Evolutionary conservation across 2,113 vertebrate genomes (phyloP), one percentile per base, ranked within the genome.

Genomic region (Euleptes europaea): DNA sequence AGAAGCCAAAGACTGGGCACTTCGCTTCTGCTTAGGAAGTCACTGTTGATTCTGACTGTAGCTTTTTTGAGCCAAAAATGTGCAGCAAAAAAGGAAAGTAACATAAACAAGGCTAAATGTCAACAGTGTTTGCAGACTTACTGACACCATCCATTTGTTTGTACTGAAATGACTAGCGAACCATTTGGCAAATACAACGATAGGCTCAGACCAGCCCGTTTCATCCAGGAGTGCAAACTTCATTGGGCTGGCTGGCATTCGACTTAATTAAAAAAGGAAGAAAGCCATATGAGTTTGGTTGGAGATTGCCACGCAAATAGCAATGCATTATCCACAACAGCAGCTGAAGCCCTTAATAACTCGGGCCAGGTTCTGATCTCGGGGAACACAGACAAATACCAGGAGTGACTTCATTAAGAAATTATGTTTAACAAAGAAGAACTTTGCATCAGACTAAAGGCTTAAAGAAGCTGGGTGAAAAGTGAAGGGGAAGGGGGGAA

Each of bases 31-130:
- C 93, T 93, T 94, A 84, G 42, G 94, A 96, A 95, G 94, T 93
- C 94, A 90, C 12, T 92, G 94, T 94, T 92, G 94, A 95, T 93
- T 94, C 94, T 93, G 92, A 93, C 92, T 94, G 95, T 94, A 94
- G 95, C 93, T 94, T 94, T n/a, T 88, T 89, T 89, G 91, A 94
- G 95, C 95, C 95, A 94, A 94, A 95, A 95, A 91, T 92, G 92
- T 90, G 93, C 94, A 95, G 94, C 95, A 91, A 95, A 63, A n/a
- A 95, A 95, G 93, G 94, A 94, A 96, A 95, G 94, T 95, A 96
- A 95, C 95, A 95, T 96, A 94, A 96, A 96, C 96, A 96, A 94
- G 95, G 95, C 94, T 94, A 94, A 95, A 96, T 96, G 96, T 96
- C 96, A 96, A 93, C 95, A 93, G 90, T 95, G 96, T 96, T 95